These are phyloP conservation scores for Brachylomia viminalis DNA, from an alignment of 2,888 invertebrate genomes.

Conservation along the genomic window DNA sequence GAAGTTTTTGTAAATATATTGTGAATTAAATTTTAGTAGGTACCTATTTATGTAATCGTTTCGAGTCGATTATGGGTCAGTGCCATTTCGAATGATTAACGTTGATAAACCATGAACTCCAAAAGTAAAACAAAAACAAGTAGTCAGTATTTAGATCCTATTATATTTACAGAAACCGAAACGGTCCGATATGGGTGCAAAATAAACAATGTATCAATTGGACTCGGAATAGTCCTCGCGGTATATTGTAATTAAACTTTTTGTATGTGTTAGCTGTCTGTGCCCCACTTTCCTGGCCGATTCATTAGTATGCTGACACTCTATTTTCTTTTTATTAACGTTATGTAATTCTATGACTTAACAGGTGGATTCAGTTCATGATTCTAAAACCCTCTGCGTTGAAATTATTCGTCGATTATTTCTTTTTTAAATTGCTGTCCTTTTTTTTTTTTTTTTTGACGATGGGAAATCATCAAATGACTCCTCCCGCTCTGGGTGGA, in stretches of 20 bases:
- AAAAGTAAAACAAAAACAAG: not conserved
- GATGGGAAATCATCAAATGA: too few species aligned
- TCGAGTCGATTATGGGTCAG: too few species aligned
- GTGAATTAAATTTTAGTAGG: too few species aligned
- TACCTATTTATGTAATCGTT: too few species aligned
- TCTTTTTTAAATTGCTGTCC: too few species aligned
- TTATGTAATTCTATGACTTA: not conserved
- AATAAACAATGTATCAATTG: slow-evolving; percentile 46
- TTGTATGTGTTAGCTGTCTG: slow-evolving; percentile 18
- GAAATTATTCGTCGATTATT: too few species aligned
- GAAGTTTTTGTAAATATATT: too few species aligned
- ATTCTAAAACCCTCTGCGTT: too few species aligned
- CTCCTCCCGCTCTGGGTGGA: too few species aligned
- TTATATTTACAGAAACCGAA: slow-evolving; percentile 13
- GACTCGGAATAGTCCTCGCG: slow-evolving; percentile 12
- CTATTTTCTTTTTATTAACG: not conserved
- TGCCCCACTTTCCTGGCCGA: slow-evolving; percentile 24
- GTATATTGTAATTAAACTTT: slow-evolving; percentile 58
- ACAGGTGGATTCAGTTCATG: too few species aligned
- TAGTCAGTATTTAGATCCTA: not conserved
- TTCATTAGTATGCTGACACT: slow-evolving; percentile 12
- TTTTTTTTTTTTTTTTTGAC: too few species aligned
- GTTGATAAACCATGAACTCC: not conserved
- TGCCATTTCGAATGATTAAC: too few species aligned
- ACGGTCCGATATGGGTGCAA: slow-evolving; percentile 3